These are phyloP conservation scores for Saccostrea cuccullata DNA, from an alignment of 1,140 invertebrate species.

Conservation along the genomic window DNA sequence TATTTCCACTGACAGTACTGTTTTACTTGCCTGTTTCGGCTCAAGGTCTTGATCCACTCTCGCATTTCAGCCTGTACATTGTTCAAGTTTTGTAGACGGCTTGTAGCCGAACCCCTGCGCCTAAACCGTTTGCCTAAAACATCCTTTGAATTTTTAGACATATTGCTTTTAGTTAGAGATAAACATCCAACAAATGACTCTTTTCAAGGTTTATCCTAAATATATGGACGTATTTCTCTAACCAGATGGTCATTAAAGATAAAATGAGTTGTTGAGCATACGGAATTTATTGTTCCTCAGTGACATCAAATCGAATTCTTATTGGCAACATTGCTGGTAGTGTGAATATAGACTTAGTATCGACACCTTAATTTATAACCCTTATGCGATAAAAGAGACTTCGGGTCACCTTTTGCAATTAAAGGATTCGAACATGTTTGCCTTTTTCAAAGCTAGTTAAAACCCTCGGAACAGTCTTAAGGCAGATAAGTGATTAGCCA, in stretches of 20 bases:
- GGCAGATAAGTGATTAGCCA: background rate
- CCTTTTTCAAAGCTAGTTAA: constrained; percentile 4
- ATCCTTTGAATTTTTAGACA: background rate
- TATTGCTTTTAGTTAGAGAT: background rate
- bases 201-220: background rate
- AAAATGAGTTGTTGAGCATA: background rate
- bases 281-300: background rate
- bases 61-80: background rate
- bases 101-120: background rate
- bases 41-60: constrained; percentile 12
- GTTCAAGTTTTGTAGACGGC: background rate
- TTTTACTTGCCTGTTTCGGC: constrained; percentile 6
- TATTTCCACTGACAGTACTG: too few species aligned
- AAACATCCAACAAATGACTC: background rate
- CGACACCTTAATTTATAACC: constrained; percentile 28
- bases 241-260: background rate
- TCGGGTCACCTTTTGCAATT: constrained; percentile 5
- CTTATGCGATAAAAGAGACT: background rate
- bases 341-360: background rate
- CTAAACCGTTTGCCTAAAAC: background rate
- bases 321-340: background rate
- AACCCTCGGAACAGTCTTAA: background rate
- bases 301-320: background rate
- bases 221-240: background rate
- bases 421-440: background rate